Evolutionary conservation across 2,113 vertebrate species (phyloP).

Genomic region (Cebidichthys violaceus): DNA sequence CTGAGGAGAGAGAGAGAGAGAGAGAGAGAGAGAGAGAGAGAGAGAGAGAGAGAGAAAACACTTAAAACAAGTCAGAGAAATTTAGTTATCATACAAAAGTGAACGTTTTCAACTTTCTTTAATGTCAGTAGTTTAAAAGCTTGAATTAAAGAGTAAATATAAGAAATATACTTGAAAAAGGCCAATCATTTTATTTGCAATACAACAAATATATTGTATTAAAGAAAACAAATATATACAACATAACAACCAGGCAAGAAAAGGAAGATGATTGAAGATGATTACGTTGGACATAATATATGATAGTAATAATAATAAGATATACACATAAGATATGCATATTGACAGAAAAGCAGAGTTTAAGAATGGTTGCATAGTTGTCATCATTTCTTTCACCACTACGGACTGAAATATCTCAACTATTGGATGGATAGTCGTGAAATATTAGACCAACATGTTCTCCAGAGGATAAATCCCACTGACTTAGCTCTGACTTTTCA

Average conservation of each 20-base stretch:
- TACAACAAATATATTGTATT: background rate
- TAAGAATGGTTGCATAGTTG: background rate
- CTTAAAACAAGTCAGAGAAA: constrained; percentile 1
- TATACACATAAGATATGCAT: constrained; percentile 35
- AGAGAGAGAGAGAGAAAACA: background rate
- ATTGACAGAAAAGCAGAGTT: constrained; percentile 41
- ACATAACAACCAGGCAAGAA: background rate
- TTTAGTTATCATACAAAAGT: background rate
- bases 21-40: background rate
- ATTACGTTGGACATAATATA: no score
- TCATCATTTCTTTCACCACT: constrained; percentile 5
- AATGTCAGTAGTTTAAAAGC: constrained; percentile 8
- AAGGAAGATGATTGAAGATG: background rate
- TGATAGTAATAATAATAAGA: no score
- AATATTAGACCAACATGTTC: background rate
- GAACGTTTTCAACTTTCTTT: background rate
- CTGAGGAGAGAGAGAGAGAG: constrained; percentile 74
- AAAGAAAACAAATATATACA: background rate
- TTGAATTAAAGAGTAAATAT: background rate
- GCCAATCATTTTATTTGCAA: background rate
- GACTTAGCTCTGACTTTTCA: background rate
- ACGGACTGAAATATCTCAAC: background rate
- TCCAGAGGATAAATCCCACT: background rate
- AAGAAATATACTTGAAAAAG: background rate
- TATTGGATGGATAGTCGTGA: background rate